Evolutionary conservation across 2,113 vertebrate genomes (phyloP).

Genomic region (Blennius ocellaris): DNA sequence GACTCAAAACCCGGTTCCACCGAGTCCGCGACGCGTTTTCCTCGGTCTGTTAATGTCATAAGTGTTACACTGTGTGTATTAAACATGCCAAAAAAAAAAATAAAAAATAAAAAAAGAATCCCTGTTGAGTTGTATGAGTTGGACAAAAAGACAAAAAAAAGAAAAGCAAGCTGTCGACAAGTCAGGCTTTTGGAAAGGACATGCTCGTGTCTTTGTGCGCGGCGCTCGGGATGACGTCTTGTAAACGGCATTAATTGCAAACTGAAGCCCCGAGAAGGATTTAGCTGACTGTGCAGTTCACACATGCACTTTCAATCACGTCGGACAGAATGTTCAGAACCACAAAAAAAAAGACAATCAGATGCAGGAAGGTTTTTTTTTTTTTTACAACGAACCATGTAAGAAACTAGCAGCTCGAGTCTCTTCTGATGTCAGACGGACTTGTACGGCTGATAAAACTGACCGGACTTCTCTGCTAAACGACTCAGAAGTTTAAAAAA

Average conservation of each 20-base stretch:
- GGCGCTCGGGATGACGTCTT: conserved; percentile 9
- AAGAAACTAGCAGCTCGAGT: no score
- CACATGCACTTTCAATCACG: conserved; percentile 61
- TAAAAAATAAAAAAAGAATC: background rate
- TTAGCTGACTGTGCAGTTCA: conserved; percentile 37
- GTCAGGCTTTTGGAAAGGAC: background rate
- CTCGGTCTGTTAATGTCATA: no score
- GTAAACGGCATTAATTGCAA: conserved; percentile 5
- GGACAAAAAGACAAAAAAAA: background rate
- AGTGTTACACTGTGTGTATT: background rate
- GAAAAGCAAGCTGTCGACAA: background rate
- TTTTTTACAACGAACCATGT: no score
- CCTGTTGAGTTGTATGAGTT: background rate
- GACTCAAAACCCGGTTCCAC: no score
- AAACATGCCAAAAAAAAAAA: conserved; percentile 7
- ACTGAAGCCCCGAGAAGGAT: conserved; percentile 19
- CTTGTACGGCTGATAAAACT: no score
- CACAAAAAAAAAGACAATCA: conserved; percentile 16
- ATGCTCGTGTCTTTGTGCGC: conserved; percentile 14
- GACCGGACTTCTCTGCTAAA: no score
- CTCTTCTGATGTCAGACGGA: no score
- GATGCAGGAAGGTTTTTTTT: background rate
- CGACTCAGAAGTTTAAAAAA: no score
- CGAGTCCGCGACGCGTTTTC: no score
- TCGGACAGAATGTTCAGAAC: conserved; percentile 20